Base-by-base conservation (phyloP, 2,888 invertebrate genomes). In the Hololepta plana region DNA sequence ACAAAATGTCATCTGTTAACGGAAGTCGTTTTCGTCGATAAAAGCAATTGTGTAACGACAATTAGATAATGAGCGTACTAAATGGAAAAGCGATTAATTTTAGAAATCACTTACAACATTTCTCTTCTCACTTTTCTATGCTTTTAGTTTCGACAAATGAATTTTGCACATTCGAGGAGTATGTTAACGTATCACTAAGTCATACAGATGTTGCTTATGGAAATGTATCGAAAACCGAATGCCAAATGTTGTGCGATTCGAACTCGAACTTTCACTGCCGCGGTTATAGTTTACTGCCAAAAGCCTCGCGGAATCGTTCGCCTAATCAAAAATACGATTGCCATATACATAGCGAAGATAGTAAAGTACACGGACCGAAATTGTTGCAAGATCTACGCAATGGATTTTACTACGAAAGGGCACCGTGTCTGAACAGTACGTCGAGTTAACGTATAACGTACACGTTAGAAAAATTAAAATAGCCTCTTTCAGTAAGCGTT, bases 351-450 rank as follows among this genome's bases (percentile, higher is more conserved):
- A 75, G 80, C 32, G 82, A 84, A 51, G 82, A 85, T 47, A 71
- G 75, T 27, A 67, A 75, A 38, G 70, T 77, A n/a, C 64, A 73
- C 24, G 81, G 84, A 29, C 77, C 80, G 2, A 71, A 72, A 53
- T 59, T 74, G 24, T 51, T 84, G 31, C 52, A 64, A 15, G 48
- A 62, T 17, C 57, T 60, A 14, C 48, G 62, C 0, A 62, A 64
- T 15, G 72, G 72, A 5, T 62, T 67, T 19, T 87, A 84, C 49
- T 77, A 74, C 44, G 72, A 87, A 39, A 67, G 77, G 37, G 81
- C 82, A 23, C 72, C 73, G 33, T 88, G 87, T 46, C 62, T 87
- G 15, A 80, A 87, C 49, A 69, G 87, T 87, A 56, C 64, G 67
- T 55, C 17, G 8, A 7, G 17, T 8, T 7, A 17, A 17, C 6